Evolutionary conservation across 1,140 invertebrate genomes (phyloP).

Genomic region (Gryon sp.): DNA sequence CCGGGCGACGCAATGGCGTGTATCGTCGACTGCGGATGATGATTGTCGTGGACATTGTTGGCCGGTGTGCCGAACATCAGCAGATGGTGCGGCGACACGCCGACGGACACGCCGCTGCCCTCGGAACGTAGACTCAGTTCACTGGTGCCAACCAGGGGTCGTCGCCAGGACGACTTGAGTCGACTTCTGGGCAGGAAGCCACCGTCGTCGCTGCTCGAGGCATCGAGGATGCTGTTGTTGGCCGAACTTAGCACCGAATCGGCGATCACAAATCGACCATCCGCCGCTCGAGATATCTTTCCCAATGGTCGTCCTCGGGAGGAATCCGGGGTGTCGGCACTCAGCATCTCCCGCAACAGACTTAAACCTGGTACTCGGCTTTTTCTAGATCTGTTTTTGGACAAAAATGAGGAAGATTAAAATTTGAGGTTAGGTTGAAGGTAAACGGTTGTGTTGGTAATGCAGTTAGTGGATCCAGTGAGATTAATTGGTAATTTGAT

Average conservation of each 20-base stretch:
- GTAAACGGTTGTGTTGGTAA: not conserved
- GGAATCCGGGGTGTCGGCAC: constrained; percentile 80
- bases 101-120: constrained; percentile 82
- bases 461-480: too few relatives aligned
- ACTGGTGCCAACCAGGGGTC: constrained; percentile 83
- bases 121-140: constrained; percentile 85
- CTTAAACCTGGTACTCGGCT: constrained; percentile 95
- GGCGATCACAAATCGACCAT: constrained; percentile 86
- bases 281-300: constrained; percentile 85
- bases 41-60: constrained; percentile 69
- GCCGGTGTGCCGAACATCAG: constrained; percentile 63
- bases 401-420: constrained; percentile 65
- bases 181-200: constrained; percentile 85
- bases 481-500: too few relatives aligned
- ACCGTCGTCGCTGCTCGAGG: constrained; percentile 89
- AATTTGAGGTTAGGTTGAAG: not conserved
- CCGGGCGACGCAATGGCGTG: constrained; percentile 79
- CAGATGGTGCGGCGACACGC: constrained; percentile 67
- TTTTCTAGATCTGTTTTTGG: constrained; percentile 90
- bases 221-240: constrained; percentile 83
- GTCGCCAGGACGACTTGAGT: constrained; percentile 84
- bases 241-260: constrained; percentile 82
- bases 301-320: constrained; percentile 81
- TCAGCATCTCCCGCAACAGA: constrained; percentile 82
- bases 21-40: constrained; percentile 65